phyloP scores from a whole-genome alignment of 2,797 vertebrate species.

The Vireo griseus region DNA sequence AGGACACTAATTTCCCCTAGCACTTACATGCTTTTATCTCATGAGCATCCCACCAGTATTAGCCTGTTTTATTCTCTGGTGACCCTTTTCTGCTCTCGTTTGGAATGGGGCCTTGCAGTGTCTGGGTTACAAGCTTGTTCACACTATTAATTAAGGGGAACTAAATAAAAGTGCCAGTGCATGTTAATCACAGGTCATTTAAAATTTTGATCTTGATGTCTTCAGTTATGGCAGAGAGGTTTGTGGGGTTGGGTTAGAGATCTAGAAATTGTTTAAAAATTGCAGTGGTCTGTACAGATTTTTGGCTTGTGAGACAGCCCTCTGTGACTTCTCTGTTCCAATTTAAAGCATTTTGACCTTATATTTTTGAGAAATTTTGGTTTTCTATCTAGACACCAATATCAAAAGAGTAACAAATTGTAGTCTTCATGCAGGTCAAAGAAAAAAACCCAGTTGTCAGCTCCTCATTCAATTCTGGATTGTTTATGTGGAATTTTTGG shows the following conservation, averaged over 20 bases:
- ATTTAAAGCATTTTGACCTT: background rate
- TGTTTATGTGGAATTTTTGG: background rate
- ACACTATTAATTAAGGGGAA: background rate
- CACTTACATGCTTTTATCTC: background rate
- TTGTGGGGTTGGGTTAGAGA: background rate
- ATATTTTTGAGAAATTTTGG: background rate
- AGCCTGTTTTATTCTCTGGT: background rate
- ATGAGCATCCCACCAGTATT: background rate
- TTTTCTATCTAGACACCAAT: background rate
- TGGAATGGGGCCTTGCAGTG: background rate
- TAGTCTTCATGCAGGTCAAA: background rate
- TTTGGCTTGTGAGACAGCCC: background rate
- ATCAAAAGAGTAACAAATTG: background rate
- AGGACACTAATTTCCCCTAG: background rate
- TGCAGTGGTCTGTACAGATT: background rate
- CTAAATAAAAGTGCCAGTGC: background rate
- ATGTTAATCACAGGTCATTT: background rate
- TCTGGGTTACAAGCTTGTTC: background rate
- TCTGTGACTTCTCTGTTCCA: background rate
- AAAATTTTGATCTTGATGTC: background rate
- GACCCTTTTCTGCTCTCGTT: background rate
- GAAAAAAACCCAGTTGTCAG: background rate
- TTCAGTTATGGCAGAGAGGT: background rate
- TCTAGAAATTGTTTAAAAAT: background rate
- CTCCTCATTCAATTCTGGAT: background rate